These are phyloP conservation scores for Dioctria linearis DNA, from an alignment of 2,888 invertebrate species.

Conservation along the genomic window DNA sequence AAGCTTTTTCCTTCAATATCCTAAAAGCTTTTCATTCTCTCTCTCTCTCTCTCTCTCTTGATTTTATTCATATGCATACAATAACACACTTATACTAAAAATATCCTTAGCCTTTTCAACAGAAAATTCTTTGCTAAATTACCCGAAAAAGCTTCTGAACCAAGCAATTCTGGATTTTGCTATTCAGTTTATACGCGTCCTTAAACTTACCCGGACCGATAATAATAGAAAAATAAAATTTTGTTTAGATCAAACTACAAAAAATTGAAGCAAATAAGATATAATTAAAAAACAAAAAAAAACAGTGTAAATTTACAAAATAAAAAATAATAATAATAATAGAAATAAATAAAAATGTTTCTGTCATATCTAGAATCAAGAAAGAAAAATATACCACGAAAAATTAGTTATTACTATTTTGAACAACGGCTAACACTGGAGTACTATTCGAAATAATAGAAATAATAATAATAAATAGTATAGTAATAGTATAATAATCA, in stretches of 20 bases:
- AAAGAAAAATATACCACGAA: neutral
- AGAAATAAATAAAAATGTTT: constrained; percentile 12
- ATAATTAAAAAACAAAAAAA: too few species aligned
- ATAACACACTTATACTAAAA: neutral
- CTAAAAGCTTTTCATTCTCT: neutral
- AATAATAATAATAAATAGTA: too few species aligned
- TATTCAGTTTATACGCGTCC: constrained; percentile 63
- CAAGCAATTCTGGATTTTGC: neutral
- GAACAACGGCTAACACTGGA: neutral
- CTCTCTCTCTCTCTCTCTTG: too few species aligned
- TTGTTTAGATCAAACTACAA: neutral
- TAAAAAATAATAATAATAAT: too few species aligned
- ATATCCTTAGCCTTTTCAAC: constrained; percentile 36
- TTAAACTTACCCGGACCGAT: constrained; percentile 62
- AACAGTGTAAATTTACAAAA: too few species aligned
- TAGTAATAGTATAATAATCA: too few species aligned
- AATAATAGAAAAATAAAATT: constrained; percentile 44
- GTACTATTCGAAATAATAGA: constrained; percentile 21
- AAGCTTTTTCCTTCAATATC: neutral
- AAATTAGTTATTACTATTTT: neutral
- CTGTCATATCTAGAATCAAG: constrained; percentile 17
- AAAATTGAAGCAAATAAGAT: too few species aligned
- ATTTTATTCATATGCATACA: too few species aligned
- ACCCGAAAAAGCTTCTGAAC: constrained; percentile 23
- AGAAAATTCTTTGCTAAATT: constrained; percentile 27